Evolutionary conservation across 2,888 invertebrate genomes (phyloP).

Genomic region (Tetheella fluctuosa): DNA sequence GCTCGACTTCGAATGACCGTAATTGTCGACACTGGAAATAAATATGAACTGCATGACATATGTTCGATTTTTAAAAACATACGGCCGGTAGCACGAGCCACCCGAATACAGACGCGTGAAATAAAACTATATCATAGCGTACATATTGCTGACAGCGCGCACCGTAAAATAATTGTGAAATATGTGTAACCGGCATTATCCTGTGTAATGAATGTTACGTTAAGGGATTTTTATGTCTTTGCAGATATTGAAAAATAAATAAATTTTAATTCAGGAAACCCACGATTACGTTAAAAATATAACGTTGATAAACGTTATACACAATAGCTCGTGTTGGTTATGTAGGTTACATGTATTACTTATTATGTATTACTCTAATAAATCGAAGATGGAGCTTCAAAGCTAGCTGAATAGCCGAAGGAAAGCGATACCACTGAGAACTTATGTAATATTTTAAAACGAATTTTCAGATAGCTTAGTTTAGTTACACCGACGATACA

Average conservation of each 20-base stretch:
- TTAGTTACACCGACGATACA: neutral
- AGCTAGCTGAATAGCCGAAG: no score
- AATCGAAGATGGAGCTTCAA: no score
- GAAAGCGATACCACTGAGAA: no score
- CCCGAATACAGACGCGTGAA: constrained; percentile 9
- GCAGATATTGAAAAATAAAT: neutral
- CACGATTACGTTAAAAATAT: neutral
- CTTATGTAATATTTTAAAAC: neutral
- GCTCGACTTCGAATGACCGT: constrained; percentile 74
- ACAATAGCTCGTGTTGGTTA: no score
- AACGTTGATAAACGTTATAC: no score
- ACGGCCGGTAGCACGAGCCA: neutral
- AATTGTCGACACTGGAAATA: constrained; percentile 67
- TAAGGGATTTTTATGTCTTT: neutral
- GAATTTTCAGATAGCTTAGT: neutral
- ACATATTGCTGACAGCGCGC: neutral
- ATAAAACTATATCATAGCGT: neutral
- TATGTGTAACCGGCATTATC: neutral
- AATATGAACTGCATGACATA: constrained; percentile 48
- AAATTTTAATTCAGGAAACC: neutral
- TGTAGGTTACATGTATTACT: no score
- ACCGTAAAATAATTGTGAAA: constrained; percentile 2
- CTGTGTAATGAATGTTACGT: neutral
- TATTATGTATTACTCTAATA: no score
- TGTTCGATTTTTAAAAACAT: constrained; percentile 40